A percentile compares a stretch with the other conserved stretches of the same genome.
phyloP scores from a whole-genome alignment of 2,888 invertebrate genomes.

The Tetragonisca angustula region DNA sequence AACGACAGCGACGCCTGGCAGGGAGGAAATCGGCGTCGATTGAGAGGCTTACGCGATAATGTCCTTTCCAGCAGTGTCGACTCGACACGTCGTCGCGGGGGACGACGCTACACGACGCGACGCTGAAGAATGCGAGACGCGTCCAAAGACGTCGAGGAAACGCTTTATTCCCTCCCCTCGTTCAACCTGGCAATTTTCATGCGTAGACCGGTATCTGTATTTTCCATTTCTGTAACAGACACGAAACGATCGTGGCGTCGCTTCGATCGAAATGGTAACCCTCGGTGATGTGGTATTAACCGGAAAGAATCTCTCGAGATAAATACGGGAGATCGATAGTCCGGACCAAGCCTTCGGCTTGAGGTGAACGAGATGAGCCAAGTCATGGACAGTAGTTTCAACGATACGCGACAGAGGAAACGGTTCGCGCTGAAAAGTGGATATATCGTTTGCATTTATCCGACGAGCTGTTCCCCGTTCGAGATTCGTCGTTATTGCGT shows the following conservation, averaged over 20 bases:
- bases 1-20: constrained; percentile 28
- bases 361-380: constrained; percentile 15
- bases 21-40: constrained; percentile 65
- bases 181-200: constrained; percentile 11
- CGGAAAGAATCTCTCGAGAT: constrained; percentile 6
- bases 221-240: constrained; percentile 26
- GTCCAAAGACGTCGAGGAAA: constrained; percentile 29
- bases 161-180: background rate
- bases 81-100: constrained; percentile 23
- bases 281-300: background rate
- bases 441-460: constrained; percentile 71
- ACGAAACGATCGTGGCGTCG: background rate
- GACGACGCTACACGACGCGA: constrained; percentile 39
- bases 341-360: constrained; percentile 2
- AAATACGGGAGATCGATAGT: constrained; percentile 23
- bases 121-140: constrained; percentile 44
- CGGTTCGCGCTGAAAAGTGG: constrained; percentile 58
- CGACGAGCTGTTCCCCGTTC: constrained; percentile 31
- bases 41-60: constrained; percentile 71
- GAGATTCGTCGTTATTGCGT: constrained; percentile 62
- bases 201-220: constrained; percentile 12
- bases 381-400: constrained; percentile 44
- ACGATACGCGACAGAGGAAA: constrained; percentile 52
- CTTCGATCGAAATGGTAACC: constrained; percentile 8
- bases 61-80: constrained; percentile 50